Base-by-base conservation (phyloP, 1,140 invertebrate species). In the Eupristina koningsbergeri region DNA sequence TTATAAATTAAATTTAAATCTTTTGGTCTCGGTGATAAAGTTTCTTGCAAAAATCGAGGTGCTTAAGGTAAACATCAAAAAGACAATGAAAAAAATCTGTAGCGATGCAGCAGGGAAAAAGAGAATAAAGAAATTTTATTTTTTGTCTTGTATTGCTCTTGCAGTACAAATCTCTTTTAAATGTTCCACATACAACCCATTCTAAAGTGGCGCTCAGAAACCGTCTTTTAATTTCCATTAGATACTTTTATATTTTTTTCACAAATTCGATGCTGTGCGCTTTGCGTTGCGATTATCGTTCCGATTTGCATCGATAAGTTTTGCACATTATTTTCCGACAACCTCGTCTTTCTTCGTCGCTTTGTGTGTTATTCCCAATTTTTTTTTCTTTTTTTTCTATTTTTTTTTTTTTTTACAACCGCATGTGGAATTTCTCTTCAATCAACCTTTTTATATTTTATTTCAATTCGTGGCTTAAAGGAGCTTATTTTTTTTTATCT, bases 181-280 rank as follows among this genome's bases (percentile, higher is more conserved):
- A 34, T 39, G 29, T 63, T 6, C 29, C 13, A n/a, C 29, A 15
- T 63, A 13, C 47, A 39, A n/a, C 15, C 26, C 6, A 15, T 34
- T 8, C 47, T 29, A 17, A 67, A 31, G 45, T 9, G 17, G 15
- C 17, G 39, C 58, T 80, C 41, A 39, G 50, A 69, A 45, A 81
- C 13, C 41, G 79, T 29, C 63, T 81, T 81, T 81, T 73, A 81
- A 81, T 81, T 74, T 75, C 67, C 80, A 47, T 50, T 69, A 50
- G 41, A 13, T 19, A n/a, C 39, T 69, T 69, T 69, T 50, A 61
- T 47, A 69, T 29, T 31, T 31, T 19, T 45, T 19, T 26, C 29
- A 45, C 50, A 26, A 29, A 11, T 2, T 69, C 9, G 63, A 64
- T 29, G n/a, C 45, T 41, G 45, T 69, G 2, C 41, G 1, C 19